Evolutionary conservation across 2,113 vertebrate species (phyloP), one percentile per base, ranked within the genome.

Genomic region (Pedionomus torquatus): DNA sequence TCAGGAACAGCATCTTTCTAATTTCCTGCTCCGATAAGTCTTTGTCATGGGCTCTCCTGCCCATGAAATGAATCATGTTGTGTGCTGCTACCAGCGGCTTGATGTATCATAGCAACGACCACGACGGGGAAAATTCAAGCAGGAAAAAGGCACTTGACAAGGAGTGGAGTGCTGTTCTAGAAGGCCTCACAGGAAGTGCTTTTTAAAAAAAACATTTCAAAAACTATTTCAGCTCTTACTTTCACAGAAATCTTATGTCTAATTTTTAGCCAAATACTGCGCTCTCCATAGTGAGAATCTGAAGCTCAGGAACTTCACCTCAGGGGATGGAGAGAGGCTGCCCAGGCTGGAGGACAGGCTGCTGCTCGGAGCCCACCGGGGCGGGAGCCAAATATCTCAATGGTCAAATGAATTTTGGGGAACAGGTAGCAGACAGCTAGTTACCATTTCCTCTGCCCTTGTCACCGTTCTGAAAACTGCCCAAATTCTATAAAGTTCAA

Each of bases 31-130:
- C 96, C 4, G 58, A 23, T 96, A 94, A 90, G 48, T 95, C 89
- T 89, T 96, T 97, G 93, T 96, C 90, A 79, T 35, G 49, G 86
- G 92, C 90, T 97, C 94, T 94, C 52, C 87, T 96, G 92, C 43
- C 95, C 95, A 93, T 96, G 96, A 96, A 96, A 95, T 93, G 95
- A 96, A 86, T 95, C 83, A 19, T 89, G 94, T 69, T 91, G 58
- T 57, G n/a, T 46, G 87, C 82, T 68, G 75, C 68, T 94, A 89
- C 81, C 81, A 80, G 71, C 0, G 0, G 37, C 74, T 90, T 82
- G 86, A 74, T 61, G 91, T 85, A 79, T 90, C 35, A 66, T 81
- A 80, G 92, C 76, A 86, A 95, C 69, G 17, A 39, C 63, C 44
- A 7, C 7, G 61, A 65, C 16, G 69, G 60, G 70, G 85, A 94